These are phyloP conservation scores for Fringilla coelebs DNA, from an alignment of 2,797 vertebrate genomes.

Conservation along the genomic window DNA sequence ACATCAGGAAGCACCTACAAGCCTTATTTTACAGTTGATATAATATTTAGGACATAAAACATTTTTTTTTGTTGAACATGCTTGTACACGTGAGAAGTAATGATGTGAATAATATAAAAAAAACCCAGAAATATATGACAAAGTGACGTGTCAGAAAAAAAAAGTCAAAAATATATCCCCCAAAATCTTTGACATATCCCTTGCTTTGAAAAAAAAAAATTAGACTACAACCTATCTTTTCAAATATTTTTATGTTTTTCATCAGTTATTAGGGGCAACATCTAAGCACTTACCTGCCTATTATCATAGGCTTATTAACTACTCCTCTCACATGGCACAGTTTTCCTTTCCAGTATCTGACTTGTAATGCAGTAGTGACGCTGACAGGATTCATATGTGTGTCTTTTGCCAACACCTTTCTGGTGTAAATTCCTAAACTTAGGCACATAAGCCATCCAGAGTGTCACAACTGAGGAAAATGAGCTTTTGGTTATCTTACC, in stretches of 20 bases:
- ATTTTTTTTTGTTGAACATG: background rate
- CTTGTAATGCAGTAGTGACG: background rate
- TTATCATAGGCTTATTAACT: background rate
- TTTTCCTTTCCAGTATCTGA: background rate
- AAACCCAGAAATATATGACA: background rate
- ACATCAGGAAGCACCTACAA: background rate
- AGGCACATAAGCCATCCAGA: background rate
- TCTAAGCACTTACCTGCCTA: background rate
- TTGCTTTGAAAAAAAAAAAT: background rate
- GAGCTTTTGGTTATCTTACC: background rate
- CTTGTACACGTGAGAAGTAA: background rate
- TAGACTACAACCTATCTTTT: background rate
- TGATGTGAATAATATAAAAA: background rate
- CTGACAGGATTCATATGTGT: background rate
- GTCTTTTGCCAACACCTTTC: background rate
- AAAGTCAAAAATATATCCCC: background rate
- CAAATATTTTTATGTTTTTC: background rate
- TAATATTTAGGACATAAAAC: background rate
- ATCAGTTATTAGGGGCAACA: background rate
- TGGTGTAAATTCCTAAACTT: background rate
- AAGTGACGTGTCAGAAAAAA: background rate
- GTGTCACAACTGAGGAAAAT: rapidly evolving
- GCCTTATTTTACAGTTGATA: background rate
- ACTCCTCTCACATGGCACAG: background rate
- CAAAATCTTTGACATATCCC: background rate